A percentile compares a stretch with the other conserved stretches of the same genome.
Evolutionary conservation across 2,888 invertebrate species (phyloP).

Genomic region (Orgyia antiqua): DNA sequence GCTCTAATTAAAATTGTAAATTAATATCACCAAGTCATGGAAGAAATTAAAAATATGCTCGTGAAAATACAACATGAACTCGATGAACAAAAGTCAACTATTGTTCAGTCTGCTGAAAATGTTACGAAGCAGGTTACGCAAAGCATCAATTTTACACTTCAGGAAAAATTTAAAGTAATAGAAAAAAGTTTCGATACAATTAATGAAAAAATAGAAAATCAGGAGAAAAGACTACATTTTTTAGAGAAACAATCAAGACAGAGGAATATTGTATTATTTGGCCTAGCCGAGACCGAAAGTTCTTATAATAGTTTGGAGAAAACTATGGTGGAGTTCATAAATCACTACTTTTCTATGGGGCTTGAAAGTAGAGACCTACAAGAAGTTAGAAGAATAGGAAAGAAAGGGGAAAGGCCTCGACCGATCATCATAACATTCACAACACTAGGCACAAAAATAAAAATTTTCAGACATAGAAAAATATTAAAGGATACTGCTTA

Average conservation of each 20-base stretch:
- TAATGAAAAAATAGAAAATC: conserved; percentile 1
- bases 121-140: too few relatives aligned
- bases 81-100: too few relatives aligned
- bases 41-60: too few relatives aligned
- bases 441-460: background rate
- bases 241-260: too few relatives aligned
- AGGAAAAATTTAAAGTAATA: background rate
- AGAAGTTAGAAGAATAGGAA: conserved; percentile 7
- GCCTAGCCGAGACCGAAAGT: background rate
- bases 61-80: too few relatives aligned
- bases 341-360: background rate
- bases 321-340: background rate
- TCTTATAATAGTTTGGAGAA: background rate
- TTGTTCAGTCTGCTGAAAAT: too few relatives aligned
- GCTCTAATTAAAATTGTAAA: too few relatives aligned
- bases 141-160: background rate
- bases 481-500: background rate
- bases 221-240: too few relatives aligned
- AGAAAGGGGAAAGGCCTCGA: conserved; percentile 1
- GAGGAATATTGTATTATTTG: too few relatives aligned
- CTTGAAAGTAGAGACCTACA: too few relatives aligned
- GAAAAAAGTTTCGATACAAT: background rate
- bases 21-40: too few relatives aligned
- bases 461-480: background rate
- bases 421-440: background rate